Conservation (phyloP, 2,888 invertebrate genomes). For the Ophion slaviceki region DNA sequence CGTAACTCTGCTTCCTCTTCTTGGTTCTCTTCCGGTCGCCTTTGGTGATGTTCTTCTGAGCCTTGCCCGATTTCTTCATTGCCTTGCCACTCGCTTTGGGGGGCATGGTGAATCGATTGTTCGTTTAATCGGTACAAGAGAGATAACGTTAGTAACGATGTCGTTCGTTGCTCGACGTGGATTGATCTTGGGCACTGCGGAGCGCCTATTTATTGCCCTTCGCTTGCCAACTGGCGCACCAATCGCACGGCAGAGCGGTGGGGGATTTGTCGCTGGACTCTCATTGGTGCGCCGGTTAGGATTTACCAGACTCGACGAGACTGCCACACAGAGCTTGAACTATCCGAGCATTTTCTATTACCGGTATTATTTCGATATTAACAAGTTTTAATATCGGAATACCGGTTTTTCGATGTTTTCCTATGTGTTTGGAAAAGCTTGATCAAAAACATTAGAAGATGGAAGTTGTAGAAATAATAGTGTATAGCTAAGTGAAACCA, state of each 20-base stretch:
- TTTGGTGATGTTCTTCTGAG: constrained; percentile 12
- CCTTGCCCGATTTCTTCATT: constrained; percentile 6
- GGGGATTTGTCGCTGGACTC: not conserved
- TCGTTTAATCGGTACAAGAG: not conserved
- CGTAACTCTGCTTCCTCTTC: constrained; percentile 30
- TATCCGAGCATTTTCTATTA: too few relatives aligned
- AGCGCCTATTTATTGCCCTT: not conserved
- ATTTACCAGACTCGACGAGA: not conserved
- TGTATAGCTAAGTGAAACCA: too few relatives aligned
- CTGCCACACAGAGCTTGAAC: not conserved
- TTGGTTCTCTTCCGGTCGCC: not conserved
- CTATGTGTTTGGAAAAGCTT: too few relatives aligned
- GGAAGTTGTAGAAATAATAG: too few relatives aligned
- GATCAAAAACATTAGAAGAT: too few relatives aligned
- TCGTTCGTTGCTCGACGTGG: not conserved
- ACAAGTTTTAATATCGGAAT: too few relatives aligned
- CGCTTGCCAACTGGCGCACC: constrained; percentile 15
- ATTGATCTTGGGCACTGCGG: not conserved
- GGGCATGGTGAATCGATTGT: constrained; percentile 10
- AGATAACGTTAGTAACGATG: not conserved
- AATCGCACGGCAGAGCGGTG: constrained; percentile 9
- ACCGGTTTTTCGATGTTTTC: too few relatives aligned
- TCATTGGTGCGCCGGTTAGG: constrained; percentile 39
- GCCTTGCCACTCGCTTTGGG: constrained; percentile 13
- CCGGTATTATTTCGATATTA: too few relatives aligned